These are phyloP conservation scores for Heliothis virescens DNA, from an alignment of 1,140 invertebrate species.

Conservation along the genomic window DNA sequence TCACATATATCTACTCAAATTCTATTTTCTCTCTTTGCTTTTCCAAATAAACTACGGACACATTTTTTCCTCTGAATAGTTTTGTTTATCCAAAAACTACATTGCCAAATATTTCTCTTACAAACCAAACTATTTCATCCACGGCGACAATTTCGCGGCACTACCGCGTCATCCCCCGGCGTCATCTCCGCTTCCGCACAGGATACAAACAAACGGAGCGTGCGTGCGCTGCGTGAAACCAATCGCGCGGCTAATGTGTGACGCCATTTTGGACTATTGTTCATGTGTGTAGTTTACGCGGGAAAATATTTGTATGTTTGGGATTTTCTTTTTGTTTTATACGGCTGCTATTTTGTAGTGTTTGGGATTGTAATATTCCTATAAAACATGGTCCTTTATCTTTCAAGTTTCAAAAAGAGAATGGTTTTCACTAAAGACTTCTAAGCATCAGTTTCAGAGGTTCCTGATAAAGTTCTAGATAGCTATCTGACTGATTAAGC, in stretches of 20 bases:
- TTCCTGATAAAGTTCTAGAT: no score
- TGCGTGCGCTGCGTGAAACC: slow-evolving; percentile 68
- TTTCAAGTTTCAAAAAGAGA: no score
- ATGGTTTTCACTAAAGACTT: no score
- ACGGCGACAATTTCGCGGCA: slow-evolving; percentile 44
- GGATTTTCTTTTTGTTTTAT: not conserved
- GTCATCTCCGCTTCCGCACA: slow-evolving; percentile 57
- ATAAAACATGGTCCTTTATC: no score
- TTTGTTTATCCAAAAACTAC: not conserved
- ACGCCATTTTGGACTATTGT: slow-evolving; percentile 66
- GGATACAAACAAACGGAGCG: slow-evolving; percentile 57
- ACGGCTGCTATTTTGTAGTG: no score
- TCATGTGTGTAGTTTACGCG: slow-evolving; percentile 41
- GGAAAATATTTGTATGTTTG: not conserved
- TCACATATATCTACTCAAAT: no score
- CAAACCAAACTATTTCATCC: slow-evolving; percentile 34
- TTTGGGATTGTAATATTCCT: no score
- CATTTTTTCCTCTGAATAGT: no score
- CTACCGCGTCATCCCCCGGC: slow-evolving; percentile 46
- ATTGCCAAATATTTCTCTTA: not conserved
- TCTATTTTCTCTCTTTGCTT: no score
- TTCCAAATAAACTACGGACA: no score
- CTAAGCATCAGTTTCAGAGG: no score
- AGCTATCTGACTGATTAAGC: no score
- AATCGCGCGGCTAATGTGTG: slow-evolving; percentile 61